Conservation (phyloP, 2,113 vertebrate genomes). For the Macrotis lagotis region DNA sequence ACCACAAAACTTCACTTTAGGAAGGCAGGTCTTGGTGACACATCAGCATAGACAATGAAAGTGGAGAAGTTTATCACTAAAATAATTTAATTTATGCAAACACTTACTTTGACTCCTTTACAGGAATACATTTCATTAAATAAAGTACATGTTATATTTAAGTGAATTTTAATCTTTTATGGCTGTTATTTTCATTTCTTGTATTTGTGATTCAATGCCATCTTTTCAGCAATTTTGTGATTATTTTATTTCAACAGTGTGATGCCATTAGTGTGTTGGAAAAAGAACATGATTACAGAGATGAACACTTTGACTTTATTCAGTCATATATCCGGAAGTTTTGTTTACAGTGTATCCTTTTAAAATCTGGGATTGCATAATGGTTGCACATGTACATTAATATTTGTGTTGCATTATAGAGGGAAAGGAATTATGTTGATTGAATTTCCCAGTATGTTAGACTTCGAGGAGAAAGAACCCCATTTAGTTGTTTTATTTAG, state of each 20-base stretch:
- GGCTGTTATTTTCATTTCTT: conserved; percentile 35
- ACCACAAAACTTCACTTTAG: background rate
- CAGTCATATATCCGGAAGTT: conserved; percentile 96
- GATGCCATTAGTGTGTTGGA: conserved; percentile 97
- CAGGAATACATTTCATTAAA: background rate
- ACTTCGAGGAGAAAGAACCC: background rate
- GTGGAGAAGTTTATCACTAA: background rate
- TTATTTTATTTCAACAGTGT: conserved; percentile 87
- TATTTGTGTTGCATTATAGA: conserved; percentile 23
- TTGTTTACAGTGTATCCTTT: conserved; percentile 99
- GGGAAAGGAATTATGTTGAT: conserved; percentile 11
- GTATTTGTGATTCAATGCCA: background rate
- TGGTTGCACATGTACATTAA: background rate
- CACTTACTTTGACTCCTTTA: background rate
- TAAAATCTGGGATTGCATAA: background rate
- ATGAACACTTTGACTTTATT: conserved; percentile 99
- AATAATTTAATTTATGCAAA: background rate
- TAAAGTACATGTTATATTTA: background rate
- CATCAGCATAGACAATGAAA: background rate
- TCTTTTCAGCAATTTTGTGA: conserved; percentile 4
- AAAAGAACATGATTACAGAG: conserved; percentile 99
- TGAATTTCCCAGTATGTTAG: background rate
- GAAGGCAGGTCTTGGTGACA: background rate
- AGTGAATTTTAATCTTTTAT: conserved; percentile 21
- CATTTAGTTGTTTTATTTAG: background rate